These are phyloP conservation scores for Rhopalosiphum maidis DNA, from an alignment of 1,140 invertebrate species.

Conservation along the genomic window DNA sequence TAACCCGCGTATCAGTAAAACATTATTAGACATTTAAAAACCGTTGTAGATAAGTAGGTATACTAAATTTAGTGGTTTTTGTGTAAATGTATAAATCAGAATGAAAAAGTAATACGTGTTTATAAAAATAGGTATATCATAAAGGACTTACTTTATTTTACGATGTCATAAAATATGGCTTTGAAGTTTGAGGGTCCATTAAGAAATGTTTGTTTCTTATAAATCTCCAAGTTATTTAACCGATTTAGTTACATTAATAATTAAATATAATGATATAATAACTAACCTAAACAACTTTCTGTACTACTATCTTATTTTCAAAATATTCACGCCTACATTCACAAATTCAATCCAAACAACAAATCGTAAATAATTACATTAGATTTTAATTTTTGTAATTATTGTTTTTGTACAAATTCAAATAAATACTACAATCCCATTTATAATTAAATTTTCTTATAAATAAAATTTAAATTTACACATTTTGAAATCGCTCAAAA, in stretches of 20 bases:
- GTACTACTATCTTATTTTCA: neutral
- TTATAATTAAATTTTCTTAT: neutral
- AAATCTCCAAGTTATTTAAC: neutral
- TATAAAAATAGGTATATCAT: neutral
- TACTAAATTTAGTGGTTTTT: neutral
- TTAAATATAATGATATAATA: neutral
- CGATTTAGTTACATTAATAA: neutral
- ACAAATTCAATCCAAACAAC: neutral
- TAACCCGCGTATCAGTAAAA: neutral
- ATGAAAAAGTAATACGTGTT: neutral
- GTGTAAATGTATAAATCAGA: neutral
- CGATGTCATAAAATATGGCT: constrained; percentile 6
- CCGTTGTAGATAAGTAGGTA: neutral
- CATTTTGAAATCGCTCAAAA: neutral
- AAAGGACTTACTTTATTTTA: neutral
- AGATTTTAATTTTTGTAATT: neutral
- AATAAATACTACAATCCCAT: too few relatives aligned
- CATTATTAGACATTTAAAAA: constrained; percentile 5
- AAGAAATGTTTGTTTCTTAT: neutral
- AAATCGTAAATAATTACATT: neutral
- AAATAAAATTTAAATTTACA: neutral
- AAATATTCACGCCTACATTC: neutral
- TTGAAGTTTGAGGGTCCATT: neutral
- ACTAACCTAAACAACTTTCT: neutral
- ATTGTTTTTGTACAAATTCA: neutral